Base-by-base conservation (phyloP, 1,140 invertebrate species). In the Aphaenogaster ashmeadi region DNA sequence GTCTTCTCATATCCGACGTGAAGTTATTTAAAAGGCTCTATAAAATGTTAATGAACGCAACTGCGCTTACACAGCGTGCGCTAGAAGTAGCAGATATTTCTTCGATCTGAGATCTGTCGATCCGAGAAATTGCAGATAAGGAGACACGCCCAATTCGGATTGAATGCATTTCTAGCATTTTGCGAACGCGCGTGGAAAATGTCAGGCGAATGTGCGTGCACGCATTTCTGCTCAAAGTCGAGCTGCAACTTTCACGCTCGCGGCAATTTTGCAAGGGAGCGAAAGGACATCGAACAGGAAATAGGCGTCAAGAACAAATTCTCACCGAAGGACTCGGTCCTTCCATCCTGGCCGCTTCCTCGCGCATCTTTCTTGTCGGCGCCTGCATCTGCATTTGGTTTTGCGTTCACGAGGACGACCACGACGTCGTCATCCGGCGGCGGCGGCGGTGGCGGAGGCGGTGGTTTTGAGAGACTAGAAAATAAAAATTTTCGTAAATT, bases 401-500 rank as follows among this genome's bases (percentile, higher is more conserved):
- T 91, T 8, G 86, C 21, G 44, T 78, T 90, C 44, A 93, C 89
- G n/a, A 93, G 77, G 27, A 94, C 89, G 13, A 94, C 88, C 4
- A 94, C 86, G 18, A 87, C 47, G 38, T 95, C 94, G 3, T 95
- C 94, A 88, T 95, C 95, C 84, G 94, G 95, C 33, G 94, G 93
- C 11, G 95, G 95, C n/a, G 94, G 94, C 3, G 94, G 95, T 0
- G 95, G 95, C 2, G 94, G 95, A 47, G 95, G 95, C 2, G 94
- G 95, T 44, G 94, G 94, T 84, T 92, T 94, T 36, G 92, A 91
- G 69, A 93, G 88, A 87, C 94, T 94, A 78, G 79, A 87, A 62
- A 91, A 72, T 6, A 86, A 3, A 75, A 13, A 60, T 50, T 4
- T 41, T 52, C 5, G 15, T 27, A 52, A 67, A 67, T 44, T 44